A percentile compares a stretch with the other conserved stretches of the same genome.
Evolutionary conservation across 2,888 invertebrate species (phyloP).

Genomic region (Heliconius ismenius): DNA sequence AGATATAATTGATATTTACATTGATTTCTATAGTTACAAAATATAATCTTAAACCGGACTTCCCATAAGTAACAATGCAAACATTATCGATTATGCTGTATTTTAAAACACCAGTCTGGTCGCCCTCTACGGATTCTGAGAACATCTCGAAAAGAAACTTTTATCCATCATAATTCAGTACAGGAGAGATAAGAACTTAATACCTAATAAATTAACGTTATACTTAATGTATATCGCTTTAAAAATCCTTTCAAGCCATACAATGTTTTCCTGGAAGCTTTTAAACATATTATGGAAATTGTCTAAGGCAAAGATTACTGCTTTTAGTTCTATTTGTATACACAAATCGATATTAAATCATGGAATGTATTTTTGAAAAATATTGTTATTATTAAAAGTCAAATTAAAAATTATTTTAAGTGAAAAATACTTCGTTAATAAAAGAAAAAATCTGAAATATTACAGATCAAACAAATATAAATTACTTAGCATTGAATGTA

Average conservation of each 20-base stretch:
- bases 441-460: neutral
- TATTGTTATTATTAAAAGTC: neutral
- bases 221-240: conserved; percentile 23
- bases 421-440: neutral
- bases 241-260: conserved; percentile 14
- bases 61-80: conserved; percentile 4
- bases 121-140: conserved; percentile 20
- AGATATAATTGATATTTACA: neutral
- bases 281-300: conserved; percentile 16
- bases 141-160: conserved; percentile 22
- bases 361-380: neutral
- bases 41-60: neutral
- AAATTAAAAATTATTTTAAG: neutral
- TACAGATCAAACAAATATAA: neutral
- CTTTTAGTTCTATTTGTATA: neutral
- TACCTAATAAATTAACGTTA: conserved; percentile 24
- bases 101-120: conserved; percentile 17
- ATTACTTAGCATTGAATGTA: neutral
- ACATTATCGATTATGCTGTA: conserved; percentile 17
- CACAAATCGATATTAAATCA: neutral
- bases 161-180: conserved; percentile 27
- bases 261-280: conserved; percentile 28
- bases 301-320: neutral
- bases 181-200: conserved; percentile 27
- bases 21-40: neutral